These are phyloP conservation scores for Ataeniobius toweri DNA, from an alignment of 2,797 vertebrate species.

Conservation along the genomic window DNA sequence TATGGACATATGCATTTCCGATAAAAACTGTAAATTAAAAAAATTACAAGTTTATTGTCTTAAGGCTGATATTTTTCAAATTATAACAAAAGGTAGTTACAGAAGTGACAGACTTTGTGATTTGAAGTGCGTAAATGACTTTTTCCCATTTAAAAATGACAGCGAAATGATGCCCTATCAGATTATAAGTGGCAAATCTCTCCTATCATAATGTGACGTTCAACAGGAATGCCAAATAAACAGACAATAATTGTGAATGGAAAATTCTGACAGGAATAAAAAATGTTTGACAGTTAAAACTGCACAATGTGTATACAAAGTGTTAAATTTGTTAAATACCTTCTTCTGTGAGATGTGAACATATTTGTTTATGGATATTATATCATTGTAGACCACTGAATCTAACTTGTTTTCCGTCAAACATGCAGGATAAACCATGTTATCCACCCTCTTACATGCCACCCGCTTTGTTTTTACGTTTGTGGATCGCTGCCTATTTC, in stretches of 20 bases:
- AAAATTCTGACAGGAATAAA: not conserved
- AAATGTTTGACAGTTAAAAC: not conserved
- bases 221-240: not conserved
- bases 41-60: too few species aligned
- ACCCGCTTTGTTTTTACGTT: conserved; percentile 43
- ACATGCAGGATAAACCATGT: conserved; percentile 53
- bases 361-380: conserved; percentile 7
- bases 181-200: not conserved
- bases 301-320: not conserved
- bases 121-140: not conserved
- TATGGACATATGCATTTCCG: too few species aligned
- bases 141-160: not conserved
- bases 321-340: not conserved
- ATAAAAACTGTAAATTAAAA: too few species aligned
- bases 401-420: conserved; percentile 48
- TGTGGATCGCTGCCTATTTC: conserved; percentile 41
- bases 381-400: conserved; percentile 26
- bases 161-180: not conserved
- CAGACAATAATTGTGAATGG: not conserved
- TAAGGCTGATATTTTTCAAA: not conserved
- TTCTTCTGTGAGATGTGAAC: not conserved
- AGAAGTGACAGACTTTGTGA: not conserved
- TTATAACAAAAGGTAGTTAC: not conserved
- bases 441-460: conserved; percentile 37
- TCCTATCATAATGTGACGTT: not conserved